Base-by-base conservation (phyloP, 2,113 vertebrate species). In the Phrynosoma blainvillii region DNA sequence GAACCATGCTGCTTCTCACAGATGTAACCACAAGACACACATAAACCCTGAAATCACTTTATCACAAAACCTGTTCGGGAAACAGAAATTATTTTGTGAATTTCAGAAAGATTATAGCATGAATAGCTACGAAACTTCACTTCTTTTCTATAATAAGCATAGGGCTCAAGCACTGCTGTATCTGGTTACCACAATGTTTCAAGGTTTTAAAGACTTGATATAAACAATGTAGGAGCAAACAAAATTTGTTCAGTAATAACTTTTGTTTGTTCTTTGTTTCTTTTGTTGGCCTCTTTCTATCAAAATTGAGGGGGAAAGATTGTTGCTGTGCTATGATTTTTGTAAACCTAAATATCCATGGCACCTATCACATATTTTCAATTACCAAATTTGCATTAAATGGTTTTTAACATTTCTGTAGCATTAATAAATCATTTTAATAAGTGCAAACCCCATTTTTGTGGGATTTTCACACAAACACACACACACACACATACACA, bases 391-490 rank as follows among this genome's bases (percentile, higher is more conserved):
- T 32, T 42, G 76, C 47, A 89, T 78, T 85, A 80, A 68, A 20
- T 90, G 40, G 65, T 52, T 78, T 52, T 79, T 40, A 14, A 30
- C 27, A 66, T 16, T 36, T 47, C 4, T 47, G 42, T 11, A n/a
- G 20, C 40, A 25, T 47, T 25, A 77, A 66, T 66, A 25, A 80
- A 16, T 32, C 32, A 32, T n/a, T 65, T 82, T 13, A 82, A 83
- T 71, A 91, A 93, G 89, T 89, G 79, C 65, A 32, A 74, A 90
- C 89, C 84, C 84, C 20, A 88, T 89, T 91, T 87, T 23, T 87
- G 47, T 84, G 84, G 83, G 84, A 82, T 32, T 87, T 47, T 90
- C 91, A 82, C 27, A 92, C 80, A 91, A 47, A 40, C 47, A 47
- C 47, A 47, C 47, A 47, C 47, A 47, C 47, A 47, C 42, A 47